phyloP scores from a whole-genome alignment of 1,140 invertebrate species.

The Trichogramma pretiosum region DNA sequence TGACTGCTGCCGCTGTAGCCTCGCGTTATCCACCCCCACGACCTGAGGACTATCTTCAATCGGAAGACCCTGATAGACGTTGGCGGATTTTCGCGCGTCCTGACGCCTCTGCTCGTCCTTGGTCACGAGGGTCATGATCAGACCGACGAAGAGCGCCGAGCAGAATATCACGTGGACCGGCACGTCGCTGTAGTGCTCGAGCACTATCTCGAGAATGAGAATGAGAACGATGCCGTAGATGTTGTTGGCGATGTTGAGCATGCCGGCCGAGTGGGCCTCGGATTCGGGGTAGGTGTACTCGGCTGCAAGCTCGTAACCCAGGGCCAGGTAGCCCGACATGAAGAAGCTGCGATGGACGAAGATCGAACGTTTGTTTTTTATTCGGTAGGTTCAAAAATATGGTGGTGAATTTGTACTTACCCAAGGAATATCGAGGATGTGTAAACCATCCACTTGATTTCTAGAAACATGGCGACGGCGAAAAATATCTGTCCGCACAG shows the following conservation, averaged over 20 bases:
- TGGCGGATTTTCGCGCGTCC: slow-evolving; percentile 24
- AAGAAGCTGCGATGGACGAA: slow-evolving; percentile 47
- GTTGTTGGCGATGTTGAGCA: slow-evolving; percentile 60
- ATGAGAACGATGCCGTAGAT: slow-evolving; percentile 55
- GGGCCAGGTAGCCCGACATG: slow-evolving; percentile 66
- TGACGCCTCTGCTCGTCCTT: slow-evolving; percentile 50
- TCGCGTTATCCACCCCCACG: no score
- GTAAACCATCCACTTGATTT: slow-evolving; percentile 53
- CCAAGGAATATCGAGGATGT: slow-evolving; percentile 50
- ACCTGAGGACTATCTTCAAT: neutral
- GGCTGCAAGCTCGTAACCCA: slow-evolving; percentile 69
- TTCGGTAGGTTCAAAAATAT: no score
- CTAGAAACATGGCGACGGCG: slow-evolving; percentile 17
- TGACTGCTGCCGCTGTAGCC: no score
- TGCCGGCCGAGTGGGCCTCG: slow-evolving; percentile 57
- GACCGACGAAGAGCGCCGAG: slow-evolving; percentile 41
- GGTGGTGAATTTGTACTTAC: no score
- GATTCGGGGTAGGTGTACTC: slow-evolving; percentile 68
- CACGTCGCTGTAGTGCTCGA: slow-evolving; percentile 29
- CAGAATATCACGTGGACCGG: slow-evolving; percentile 39
- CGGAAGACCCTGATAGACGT: slow-evolving; percentile 6
- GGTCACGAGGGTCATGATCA: slow-evolving; percentile 48
- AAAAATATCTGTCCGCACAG: slow-evolving; percentile 22
- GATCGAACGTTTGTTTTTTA: neutral
- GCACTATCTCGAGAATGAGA: slow-evolving; percentile 26